These are phyloP conservation scores for Girardia tigrina DNA, from an alignment of 2,888 invertebrate species.

Conservation along the genomic window DNA sequence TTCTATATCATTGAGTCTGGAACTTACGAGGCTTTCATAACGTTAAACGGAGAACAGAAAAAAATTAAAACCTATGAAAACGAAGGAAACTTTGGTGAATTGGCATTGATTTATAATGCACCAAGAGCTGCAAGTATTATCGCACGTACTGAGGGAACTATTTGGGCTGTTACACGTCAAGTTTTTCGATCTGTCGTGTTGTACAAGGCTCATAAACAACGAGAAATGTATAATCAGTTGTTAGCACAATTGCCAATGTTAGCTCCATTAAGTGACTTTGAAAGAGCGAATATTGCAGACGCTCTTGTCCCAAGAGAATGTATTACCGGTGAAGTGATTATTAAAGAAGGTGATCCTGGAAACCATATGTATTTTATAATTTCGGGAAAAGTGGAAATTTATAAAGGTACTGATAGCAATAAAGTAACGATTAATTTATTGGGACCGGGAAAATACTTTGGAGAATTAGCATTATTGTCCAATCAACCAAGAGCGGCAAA, in stretches of 20 bases:
- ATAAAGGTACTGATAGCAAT: neutral
- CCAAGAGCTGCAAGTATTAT: constrained; percentile 81
- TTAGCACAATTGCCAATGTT: constrained; percentile 36
- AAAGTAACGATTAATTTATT: neutral
- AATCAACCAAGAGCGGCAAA: constrained; percentile 84
- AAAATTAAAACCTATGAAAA: constrained; percentile 29
- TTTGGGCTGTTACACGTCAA: constrained; percentile 98
- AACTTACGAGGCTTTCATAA: constrained; percentile 14
- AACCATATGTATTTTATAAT: constrained; percentile 97
- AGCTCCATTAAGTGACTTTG: constrained; percentile 56
- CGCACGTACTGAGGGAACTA: constrained; percentile 60
- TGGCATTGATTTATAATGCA: constrained; percentile 94
- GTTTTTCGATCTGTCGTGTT: constrained; percentile 87
- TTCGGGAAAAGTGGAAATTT: constrained; percentile 56
- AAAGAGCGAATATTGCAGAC: constrained; percentile 90
- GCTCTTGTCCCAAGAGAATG: constrained; percentile 70
- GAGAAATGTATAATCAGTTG: constrained; percentile 87
- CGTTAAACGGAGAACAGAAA: constrained; percentile 13
- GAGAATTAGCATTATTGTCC: constrained; percentile 81
- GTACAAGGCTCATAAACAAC: constrained; percentile 87
- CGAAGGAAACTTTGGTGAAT: constrained; percentile 79
- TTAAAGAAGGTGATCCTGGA: constrained; percentile 72
- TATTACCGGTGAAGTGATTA: constrained; percentile 66
- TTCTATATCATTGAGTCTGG: constrained; percentile 49
- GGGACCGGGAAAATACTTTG: constrained; percentile 36